Conservation (phyloP, 1,140 invertebrate species). For the Epicauta chinensis region DNA sequence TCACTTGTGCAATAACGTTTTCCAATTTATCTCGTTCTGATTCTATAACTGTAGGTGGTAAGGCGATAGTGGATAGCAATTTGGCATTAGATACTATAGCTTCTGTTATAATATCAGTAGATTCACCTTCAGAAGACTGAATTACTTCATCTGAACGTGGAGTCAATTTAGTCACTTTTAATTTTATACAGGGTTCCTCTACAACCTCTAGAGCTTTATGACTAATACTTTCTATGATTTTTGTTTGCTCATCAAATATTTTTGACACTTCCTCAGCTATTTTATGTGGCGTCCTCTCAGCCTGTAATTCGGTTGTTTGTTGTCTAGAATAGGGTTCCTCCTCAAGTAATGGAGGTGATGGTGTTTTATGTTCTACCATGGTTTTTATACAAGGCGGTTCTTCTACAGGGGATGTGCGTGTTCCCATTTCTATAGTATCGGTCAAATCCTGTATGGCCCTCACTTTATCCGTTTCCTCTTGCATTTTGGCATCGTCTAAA, state of each 20-base stretch:
- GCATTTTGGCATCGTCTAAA: slow-evolving; percentile 5
- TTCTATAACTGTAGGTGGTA: slow-evolving; percentile 21
- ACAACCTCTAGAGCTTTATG: slow-evolving; percentile 9
- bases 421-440: too few relatives aligned
- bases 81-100: slow-evolving; percentile 28
- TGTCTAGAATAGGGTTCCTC: slow-evolving; percentile 17
- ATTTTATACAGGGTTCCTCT: slow-evolving; percentile 22
- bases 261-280: slow-evolving; percentile 7
- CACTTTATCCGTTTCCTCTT: background rate
- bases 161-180: background rate
- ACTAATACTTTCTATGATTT: slow-evolving; percentile 20
- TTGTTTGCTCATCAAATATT: slow-evolving; percentile 17
- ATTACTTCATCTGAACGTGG: background rate
- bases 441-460: background rate
- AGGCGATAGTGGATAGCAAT: slow-evolving; percentile 28
- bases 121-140: too few relatives aligned
- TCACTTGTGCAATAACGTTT: slow-evolving; percentile 2
- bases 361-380: slow-evolving; percentile 14
- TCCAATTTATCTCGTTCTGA: slow-evolving; percentile 1
- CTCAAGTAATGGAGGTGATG: slow-evolving; percentile 7
- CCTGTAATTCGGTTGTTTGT: background rate
- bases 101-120: slow-evolving; percentile 25
- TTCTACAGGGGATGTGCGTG: background rate
- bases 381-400: slow-evolving; percentile 11
- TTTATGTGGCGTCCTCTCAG: background rate